Evolutionary conservation across 2,113 vertebrate species (phyloP).

Genomic region (Macroglossus sobrinus): DNA sequence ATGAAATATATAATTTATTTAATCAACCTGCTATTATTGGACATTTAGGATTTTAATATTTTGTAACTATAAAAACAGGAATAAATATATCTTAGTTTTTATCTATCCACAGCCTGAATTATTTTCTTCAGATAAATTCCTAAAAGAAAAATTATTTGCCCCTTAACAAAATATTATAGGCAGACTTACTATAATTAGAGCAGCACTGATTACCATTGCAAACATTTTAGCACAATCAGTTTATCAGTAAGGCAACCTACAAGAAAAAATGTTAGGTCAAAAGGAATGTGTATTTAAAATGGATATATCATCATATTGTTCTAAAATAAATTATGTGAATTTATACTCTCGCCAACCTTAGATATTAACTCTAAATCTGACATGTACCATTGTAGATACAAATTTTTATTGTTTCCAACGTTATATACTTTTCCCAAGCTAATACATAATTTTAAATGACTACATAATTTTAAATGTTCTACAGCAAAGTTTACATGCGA

Average conservation of each 20-base stretch:
- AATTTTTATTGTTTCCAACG: background rate
- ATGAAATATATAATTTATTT: background rate
- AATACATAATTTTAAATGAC: background rate
- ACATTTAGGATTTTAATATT: conserved; percentile 29
- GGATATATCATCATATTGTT: background rate
- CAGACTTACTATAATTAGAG: background rate
- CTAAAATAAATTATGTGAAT: background rate
- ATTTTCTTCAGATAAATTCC: background rate
- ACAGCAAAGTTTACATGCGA: background rate
- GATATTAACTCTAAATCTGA: background rate
- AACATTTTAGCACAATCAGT: background rate
- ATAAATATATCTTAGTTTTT: background rate
- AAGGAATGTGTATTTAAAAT: background rate
- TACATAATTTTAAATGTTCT: background rate
- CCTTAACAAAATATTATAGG: background rate
- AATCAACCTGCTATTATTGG: background rate
- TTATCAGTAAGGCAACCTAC: background rate
- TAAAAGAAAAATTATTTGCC: background rate
- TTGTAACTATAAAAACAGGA: background rate
- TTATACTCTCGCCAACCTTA: background rate
- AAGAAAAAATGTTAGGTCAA: background rate
- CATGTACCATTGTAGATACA: background rate
- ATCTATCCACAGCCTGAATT: background rate
- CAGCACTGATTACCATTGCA: background rate
- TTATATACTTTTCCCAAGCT: background rate